A percentile compares a stretch with the other conserved stretches of the same genome.
Conservation (phyloP, 2,888 invertebrate genomes). For the Griposia aprilina region DNA sequence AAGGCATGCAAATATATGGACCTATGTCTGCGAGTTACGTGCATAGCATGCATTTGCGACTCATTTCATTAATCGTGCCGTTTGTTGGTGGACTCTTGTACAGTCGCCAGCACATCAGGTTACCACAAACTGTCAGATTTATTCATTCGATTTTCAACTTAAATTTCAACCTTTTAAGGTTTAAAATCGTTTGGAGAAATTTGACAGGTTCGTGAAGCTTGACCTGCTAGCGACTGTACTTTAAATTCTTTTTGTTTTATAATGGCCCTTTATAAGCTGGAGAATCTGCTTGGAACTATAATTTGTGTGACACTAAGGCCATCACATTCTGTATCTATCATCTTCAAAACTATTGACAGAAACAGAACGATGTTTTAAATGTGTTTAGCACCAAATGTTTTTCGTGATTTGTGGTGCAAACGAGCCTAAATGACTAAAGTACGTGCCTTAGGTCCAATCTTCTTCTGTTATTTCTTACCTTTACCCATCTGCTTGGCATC, state of each 20-base stretch:
- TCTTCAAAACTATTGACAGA: background rate
- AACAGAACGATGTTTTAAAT: background rate
- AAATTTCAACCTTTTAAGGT: no score
- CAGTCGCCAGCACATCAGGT: no score
- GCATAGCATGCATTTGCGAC: constrained; percentile 54
- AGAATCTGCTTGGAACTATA: background rate
- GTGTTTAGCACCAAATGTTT: background rate
- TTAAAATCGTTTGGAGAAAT: no score
- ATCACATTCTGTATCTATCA: background rate
- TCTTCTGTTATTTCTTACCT: background rate
- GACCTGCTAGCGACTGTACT: no score
- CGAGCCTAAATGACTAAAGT: background rate
- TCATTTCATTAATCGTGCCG: constrained; percentile 53
- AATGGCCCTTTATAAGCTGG: background rate
- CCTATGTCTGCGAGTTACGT: constrained; percentile 46
- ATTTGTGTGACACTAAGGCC: background rate
- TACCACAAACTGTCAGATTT: no score
- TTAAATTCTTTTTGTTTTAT: constrained; percentile 28
- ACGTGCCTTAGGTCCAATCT: background rate
- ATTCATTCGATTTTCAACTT: no score
- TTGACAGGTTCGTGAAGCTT: no score
- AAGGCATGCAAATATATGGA: constrained; percentile 59
- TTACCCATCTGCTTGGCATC: background rate
- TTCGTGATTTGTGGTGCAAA: background rate
- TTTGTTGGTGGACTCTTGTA: constrained; percentile 28